A percentile compares a stretch with the other conserved stretches of the same genome.
Evolutionary conservation across 2,113 vertebrate species (phyloP).

Genomic region (Alouatta palliata): DNA sequence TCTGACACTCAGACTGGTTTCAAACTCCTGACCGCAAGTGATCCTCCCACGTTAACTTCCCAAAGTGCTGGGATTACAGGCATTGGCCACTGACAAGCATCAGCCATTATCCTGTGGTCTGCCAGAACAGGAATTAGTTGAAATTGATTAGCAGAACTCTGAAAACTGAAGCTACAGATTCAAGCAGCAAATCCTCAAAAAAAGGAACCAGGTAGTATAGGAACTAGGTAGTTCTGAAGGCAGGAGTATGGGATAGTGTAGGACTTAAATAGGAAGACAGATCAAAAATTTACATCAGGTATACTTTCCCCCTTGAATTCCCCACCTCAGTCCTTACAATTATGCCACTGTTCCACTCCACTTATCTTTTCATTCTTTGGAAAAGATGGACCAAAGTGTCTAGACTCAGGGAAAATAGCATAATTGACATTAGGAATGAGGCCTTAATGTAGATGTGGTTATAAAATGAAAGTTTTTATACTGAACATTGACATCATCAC

Average conservation of each 20-base stretch:
- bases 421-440: neutral
- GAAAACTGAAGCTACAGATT: neutral
- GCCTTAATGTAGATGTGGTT: neutral
- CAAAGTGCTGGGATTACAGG: no score
- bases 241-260: neutral
- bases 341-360: neutral
- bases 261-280: neutral
- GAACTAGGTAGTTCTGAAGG: neutral
- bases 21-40: no score
- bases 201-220: neutral
- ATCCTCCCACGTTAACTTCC: no score
- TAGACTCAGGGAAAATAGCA: neutral
- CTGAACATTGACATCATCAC: neutral
- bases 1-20: no score
- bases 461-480: neutral
- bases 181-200: neutral
- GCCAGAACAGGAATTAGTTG: neutral
- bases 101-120: no score
- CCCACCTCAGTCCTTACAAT: neutral
- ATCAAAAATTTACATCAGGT: neutral
- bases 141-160: neutral
- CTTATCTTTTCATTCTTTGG: neutral
- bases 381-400: neutral
- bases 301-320: neutral
- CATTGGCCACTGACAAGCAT: no score